Evolutionary conservation across 1,140 invertebrate species (phyloP), one percentile per base, ranked within the genome.

Genomic region (Nilaparvata lugens): DNA sequence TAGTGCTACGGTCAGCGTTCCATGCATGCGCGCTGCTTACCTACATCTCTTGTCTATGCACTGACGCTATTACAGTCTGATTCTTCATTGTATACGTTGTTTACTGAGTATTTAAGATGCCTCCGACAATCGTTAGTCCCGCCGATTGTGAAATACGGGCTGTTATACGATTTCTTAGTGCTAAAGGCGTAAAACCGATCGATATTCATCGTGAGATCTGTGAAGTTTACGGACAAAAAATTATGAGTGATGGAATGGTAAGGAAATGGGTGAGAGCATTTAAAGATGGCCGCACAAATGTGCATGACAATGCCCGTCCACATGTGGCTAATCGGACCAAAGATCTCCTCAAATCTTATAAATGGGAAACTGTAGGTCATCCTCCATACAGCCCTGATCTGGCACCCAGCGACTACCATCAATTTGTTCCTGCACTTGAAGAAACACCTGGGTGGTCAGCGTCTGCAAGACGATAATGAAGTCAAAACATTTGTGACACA

Each of bases 211-310:
- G n/a, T n/a, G n/a, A n/a, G n/a, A n/a, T n/a, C n/a, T n/a, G n/a
- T n/a, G n/a, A n/a, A n/a, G 23, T 66, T 52, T 66, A 66, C 52
- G 56, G 61, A 48, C 18, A 60, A 65, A 66, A 35, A 13, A 40
- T 57, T 42, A 67, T 64, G 56, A 58, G 42, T 58, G 57, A 58
- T 51, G 23, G 24, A 51, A 60, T 57, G 38, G 62, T 67, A 21
- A 43, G 52, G 35, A 64, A 63, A 60, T 68, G 62, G 64, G 43
- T 63, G 58, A 18, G 58, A 43, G 52, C 40, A 38, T 62, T 65
- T 60, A 63, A 56, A 43, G 60, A 66, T 31, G 63, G 62, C 11
- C 52, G 64, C 40, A 59, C 45, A 16, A 63, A 60, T 61, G 55
- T 63, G 45, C 62, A 64, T 52, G 66, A 64, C n/a, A n/a, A n/a